These are phyloP conservation scores for Leucoraja ocellata DNA, from an alignment of 2,797 vertebrate genomes.

Conservation along the genomic window DNA sequence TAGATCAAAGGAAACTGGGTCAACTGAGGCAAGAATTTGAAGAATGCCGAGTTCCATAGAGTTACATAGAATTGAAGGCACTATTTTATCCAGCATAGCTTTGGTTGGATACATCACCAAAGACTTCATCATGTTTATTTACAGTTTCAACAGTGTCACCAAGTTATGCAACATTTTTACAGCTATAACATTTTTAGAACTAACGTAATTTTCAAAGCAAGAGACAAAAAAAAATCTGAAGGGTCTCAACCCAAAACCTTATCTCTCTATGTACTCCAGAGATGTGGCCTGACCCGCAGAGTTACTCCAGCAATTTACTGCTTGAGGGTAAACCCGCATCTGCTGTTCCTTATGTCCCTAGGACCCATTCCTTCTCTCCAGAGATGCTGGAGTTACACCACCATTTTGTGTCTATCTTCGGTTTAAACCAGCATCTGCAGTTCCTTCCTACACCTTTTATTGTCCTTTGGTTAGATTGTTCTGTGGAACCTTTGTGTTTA, in stretches of 20 bases:
- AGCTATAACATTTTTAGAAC: background rate
- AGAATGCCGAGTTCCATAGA: background rate
- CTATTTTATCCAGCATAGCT: background rate
- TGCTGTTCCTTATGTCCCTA: too few relatives aligned
- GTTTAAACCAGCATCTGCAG: too few relatives aligned
- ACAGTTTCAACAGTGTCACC: background rate
- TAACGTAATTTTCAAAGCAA: background rate
- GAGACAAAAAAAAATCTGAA: background rate
- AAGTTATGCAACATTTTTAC: background rate
- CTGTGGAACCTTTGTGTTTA: conserved; percentile 40
- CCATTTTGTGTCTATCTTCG: too few relatives aligned
- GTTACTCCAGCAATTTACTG: too few relatives aligned
- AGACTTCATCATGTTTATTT: background rate
- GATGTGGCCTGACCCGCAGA: too few relatives aligned
- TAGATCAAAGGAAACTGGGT: background rate
- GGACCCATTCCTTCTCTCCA: too few relatives aligned
- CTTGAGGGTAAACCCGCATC: too few relatives aligned
- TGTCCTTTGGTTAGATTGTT: conserved; percentile 39
- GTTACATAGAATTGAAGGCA: too few relatives aligned
- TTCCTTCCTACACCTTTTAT: conserved; percentile 40
- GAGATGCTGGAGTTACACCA: too few relatives aligned
- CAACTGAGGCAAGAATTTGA: background rate
- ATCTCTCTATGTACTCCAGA: too few relatives aligned
- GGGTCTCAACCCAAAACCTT: too few relatives aligned
- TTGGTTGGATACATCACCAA: background rate